Evolutionary conservation across 2,797 vertebrate species (phyloP).

Genomic region (Arrhamphus sclerolepis): DNA sequence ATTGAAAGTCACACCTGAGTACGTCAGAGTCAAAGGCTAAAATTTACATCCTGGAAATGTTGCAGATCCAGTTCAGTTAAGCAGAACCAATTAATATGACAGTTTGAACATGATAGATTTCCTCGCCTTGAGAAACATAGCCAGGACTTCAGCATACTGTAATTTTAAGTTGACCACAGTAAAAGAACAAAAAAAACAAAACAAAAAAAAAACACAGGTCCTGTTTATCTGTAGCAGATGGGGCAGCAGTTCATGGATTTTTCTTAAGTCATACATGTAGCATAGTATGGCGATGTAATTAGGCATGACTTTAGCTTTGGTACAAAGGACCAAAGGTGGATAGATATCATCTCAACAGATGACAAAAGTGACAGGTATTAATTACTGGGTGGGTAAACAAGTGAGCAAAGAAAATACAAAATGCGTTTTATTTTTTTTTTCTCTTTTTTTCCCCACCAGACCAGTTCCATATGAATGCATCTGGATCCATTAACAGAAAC

Average conservation of each 20-base stretch:
- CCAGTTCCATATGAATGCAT: conserved; percentile 66
- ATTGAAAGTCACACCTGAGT: conserved; percentile 80
- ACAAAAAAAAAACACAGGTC: conserved; percentile 51
- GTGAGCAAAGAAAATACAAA: conserved; percentile 46
- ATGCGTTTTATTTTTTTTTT: too few species aligned
- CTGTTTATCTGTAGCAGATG: conserved; percentile 9
- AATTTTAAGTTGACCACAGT: conserved; percentile 53
- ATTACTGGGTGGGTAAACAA: conserved; percentile 62
- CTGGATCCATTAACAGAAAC: conserved; percentile 35
- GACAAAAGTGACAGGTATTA: conserved; percentile 54
- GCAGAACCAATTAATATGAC: conserved; percentile 84
- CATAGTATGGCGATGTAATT: conserved; percentile 13
- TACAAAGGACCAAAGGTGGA: background rate
- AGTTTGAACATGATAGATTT: conserved; percentile 80
- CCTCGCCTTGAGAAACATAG: conserved; percentile 55
- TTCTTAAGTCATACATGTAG: background rate
- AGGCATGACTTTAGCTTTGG: conserved; percentile 1
- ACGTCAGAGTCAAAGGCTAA: conserved; percentile 73
- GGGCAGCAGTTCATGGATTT: conserved; percentile 3
- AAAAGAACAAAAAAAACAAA: too few species aligned
- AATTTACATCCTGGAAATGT: conserved; percentile 75
- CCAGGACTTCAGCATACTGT: conserved; percentile 43
- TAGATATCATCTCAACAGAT: conserved; percentile 37
- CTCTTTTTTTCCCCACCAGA: conserved; percentile 8
- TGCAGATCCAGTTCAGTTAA: conserved; percentile 77